Base-by-base conservation (phyloP, 2,113 vertebrate genomes). In the Tachysurus fulvidraco region DNA sequence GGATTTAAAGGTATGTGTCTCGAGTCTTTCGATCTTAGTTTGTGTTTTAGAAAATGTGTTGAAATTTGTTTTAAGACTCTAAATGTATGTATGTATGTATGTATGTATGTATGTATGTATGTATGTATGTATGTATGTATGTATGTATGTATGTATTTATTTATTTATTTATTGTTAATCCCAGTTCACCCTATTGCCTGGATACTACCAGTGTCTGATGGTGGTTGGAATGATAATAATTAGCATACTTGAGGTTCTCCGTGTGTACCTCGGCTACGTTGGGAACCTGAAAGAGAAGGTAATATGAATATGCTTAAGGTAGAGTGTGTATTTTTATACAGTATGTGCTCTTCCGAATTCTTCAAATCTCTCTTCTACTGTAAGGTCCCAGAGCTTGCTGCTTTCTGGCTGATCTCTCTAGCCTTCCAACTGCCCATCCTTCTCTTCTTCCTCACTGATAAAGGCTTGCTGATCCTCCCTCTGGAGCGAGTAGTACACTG, bases 211-310 rank as follows among this genome's bases (percentile, higher is more conserved):
- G 90, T 93, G 94, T 85, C 93, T 98, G 71, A 91, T 96, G n/a
- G 88, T 95, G 3, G 81, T 92, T 2, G 95, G 95, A 14, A 90
- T 96, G 89, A 84, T 96, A 62, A 93, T 96, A 83, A 90, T 97
- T 76, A 94, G 93, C 0, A 16, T 94, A 83, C 88, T 91, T 0
- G 96, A 97, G 87, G 91, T 89, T 23, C 82, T 92, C 46, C 94
- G 96, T 5, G 93, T 97, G 41, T 96, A 95, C 89, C 92, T 97
- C 87, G 96, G 96, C 62, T 97, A 95, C 46, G 25, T 94, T 67
- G 96, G 97, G 41, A 97, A 97, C 92, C 94, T 97, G 9, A 92
- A 95, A 86, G 96, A 97, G 89, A 97, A 96, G 95, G 96, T 97
- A 90, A 93, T 69, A 64, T 28, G 85, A 80, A 44, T 25, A 30